Evolutionary conservation across 2,113 vertebrate species (phyloP), one percentile per base, ranked within the genome.

Genomic region (Scopus umbretta): DNA sequence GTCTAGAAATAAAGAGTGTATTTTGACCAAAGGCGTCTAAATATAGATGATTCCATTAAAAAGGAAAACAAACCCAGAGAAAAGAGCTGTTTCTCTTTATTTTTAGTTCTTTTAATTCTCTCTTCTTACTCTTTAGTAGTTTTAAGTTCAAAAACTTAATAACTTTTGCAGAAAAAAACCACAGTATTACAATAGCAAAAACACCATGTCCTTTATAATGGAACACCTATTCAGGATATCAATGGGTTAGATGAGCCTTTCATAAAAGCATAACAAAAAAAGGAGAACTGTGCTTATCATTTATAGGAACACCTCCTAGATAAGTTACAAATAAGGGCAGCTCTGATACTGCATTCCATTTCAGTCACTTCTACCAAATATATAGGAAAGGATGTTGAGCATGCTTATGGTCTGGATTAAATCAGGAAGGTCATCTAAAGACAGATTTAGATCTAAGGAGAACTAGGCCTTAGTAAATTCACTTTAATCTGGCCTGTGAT

Each of bases 141-240:
- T 91, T 81, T 85, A 76, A 73, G 89, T 95, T 95, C 66, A 94
- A 95, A 82, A 82, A 23, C 29, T 73, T 95, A 89, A 94, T 94
- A 79, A 29, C 40, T 82, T 94, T 80, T 49, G 22, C 53, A 90
- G 83, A 75, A 93, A 94, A 88, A 90, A 61, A 3, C 16, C n/a
- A 47, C 30, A 34, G 16, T 75, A 93, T 92, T 89, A 91, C 72
- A 71, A 95, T 29, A 87, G 61, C 76, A 92, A 96, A 96, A 92
- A 0, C 80, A 87, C 72, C 49, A 21, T 62, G 43, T 67, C 32
- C n/a, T 91, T 94, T 94, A 86, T 91, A 96, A 96, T 96, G 96
- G 94, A 96, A 96, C 96, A 97, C 96, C 96, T 97, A 92, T 92
- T 89, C 96, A 96, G 92, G 86, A 94, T 93, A 90, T 80, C 96